Base-by-base conservation (phyloP, 92 coral and sea anemone genomes). In the Palythoa grandis region DNA sequence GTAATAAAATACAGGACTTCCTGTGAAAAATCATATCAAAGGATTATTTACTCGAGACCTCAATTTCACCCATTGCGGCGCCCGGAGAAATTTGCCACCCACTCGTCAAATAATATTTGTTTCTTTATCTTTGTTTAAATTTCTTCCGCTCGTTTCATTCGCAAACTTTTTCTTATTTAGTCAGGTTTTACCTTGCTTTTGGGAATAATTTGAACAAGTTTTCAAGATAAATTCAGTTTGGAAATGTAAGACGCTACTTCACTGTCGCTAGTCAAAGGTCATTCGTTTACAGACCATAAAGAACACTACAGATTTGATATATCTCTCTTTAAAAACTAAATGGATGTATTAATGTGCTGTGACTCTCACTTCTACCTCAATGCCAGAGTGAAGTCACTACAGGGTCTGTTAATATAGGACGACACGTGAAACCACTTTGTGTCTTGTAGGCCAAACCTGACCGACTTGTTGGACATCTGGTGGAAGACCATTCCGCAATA, bases 401-500 rank as follows among this genome's bases (percentile, higher is more conserved):
- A 8, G 38, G 23, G 22, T n/a, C 15, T 4, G 25, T 40, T 38
- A 43, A 14, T n/a, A 39, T 12, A 65, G 43, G 52, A 39, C 19
- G 3, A 16, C 25, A 3, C 14, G 54, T 35, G 14, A 19, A 72
- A 16, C 5, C 29, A 72, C 14, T 15, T 39, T 40, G 53, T 43
- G 70, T 60, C 19, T 61, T 79, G 16, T 52, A 97, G 99, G 98
- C 99, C 4, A 93, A 91, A 65, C 92, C 98, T 2, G 91, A 92
- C 79, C 94, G 94, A 76, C 95, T 97, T 38, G 86, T 97, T 3
- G 89, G 90, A 38, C 99, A 97, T 76, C 82, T 97, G 84, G 98
- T 97, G 0, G 98, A 94, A 24, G 98, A 97, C 77, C 99, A 97
- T 75, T 95, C 99, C 0, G 99, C 94, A 0, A 95, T 97, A 37